Evolutionary conservation across 2,888 invertebrate species (phyloP).

Genomic region (Drosophila merina): DNA sequence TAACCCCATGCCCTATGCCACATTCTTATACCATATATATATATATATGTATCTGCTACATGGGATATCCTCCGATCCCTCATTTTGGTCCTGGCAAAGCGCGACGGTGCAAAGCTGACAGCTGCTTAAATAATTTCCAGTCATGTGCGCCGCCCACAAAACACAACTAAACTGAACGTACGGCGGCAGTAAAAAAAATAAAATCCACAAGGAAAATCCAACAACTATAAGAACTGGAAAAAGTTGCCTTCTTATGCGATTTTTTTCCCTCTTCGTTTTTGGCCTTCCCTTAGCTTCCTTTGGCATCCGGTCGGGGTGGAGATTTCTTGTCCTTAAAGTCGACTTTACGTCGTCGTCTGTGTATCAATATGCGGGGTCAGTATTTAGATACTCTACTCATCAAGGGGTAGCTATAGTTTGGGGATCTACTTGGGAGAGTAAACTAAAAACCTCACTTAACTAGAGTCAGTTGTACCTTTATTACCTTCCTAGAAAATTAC

Average conservation of each 20-base stretch:
- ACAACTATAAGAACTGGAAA: slow-evolving; percentile 25
- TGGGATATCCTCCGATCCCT: slow-evolving; percentile 31
- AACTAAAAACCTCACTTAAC: too few species aligned
- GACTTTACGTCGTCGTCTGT: slow-evolving; percentile 52
- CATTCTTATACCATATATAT: neutral
- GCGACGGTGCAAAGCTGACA: slow-evolving; percentile 59
- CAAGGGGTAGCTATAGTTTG: too few species aligned
- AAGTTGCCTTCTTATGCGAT: slow-evolving; percentile 45
- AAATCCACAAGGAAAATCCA: slow-evolving; percentile 24
- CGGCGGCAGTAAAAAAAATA: slow-evolving; percentile 20
- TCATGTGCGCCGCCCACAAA: slow-evolving; percentile 60
- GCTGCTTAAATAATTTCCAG: slow-evolving; percentile 61
- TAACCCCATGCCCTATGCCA: slow-evolving; percentile 25
- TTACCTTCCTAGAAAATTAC: too few species aligned
- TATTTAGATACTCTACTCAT: slow-evolving; percentile 25
- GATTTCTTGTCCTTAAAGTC: slow-evolving; percentile 45
- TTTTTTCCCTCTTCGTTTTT: slow-evolving; percentile 6
- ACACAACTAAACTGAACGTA: slow-evolving; percentile 56
- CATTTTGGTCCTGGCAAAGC: slow-evolving; percentile 46
- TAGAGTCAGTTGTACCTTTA: too few species aligned
- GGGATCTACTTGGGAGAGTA: too few species aligned
- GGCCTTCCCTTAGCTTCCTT: slow-evolving; percentile 12
- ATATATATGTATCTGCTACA: slow-evolving; percentile 1
- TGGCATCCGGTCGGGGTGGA: slow-evolving; percentile 32
- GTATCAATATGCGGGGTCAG: slow-evolving; percentile 49